phyloP scores from a whole-genome alignment of 2,113 vertebrate genomes.

The Empidonax traillii region DNA sequence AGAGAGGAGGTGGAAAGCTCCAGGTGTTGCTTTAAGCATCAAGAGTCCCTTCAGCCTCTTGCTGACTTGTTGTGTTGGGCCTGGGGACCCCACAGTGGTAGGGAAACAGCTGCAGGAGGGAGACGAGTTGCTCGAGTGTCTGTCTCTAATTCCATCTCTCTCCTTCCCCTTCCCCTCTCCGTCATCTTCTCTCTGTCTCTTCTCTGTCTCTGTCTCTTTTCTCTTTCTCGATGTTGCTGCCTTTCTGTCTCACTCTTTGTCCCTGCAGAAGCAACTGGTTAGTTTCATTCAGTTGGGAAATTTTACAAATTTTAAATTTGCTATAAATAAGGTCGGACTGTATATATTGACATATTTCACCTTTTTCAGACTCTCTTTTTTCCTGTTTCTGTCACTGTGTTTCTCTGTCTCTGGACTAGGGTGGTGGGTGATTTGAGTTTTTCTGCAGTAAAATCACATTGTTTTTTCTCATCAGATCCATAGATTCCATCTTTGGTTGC shows the following conservation, averaged over 20 bases:
- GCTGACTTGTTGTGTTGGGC: neutral
- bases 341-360: constrained; percentile 15
- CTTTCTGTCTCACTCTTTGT: constrained; percentile 52
- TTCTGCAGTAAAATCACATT: constrained; percentile 55
- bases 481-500: constrained; percentile 38
- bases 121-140: constrained; percentile 25
- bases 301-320: constrained; percentile 33
- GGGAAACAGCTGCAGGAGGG: constrained; percentile 55
- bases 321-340: constrained; percentile 12
- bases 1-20: constrained; percentile 11
- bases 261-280: constrained; percentile 80
- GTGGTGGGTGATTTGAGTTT: constrained; percentile 49
- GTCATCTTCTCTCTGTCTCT: constrained; percentile 69
- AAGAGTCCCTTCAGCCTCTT: neutral
- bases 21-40: neutral
- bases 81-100: neutral
- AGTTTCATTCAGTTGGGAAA: constrained; percentile 69
- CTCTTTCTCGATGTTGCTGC: constrained; percentile 59
- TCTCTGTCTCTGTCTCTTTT: constrained; percentile 58
- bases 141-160: constrained; percentile 74
- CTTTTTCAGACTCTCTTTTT: constrained; percentile 25
- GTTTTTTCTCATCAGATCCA: constrained; percentile 69
- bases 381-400: constrained; percentile 23
- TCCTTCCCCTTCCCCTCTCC: constrained; percentile 68
- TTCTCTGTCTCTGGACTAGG: constrained; percentile 27